These are phyloP conservation scores for Belgica antarctica DNA, from an alignment of 2,888 invertebrate genomes.

Conservation along the genomic window DNA sequence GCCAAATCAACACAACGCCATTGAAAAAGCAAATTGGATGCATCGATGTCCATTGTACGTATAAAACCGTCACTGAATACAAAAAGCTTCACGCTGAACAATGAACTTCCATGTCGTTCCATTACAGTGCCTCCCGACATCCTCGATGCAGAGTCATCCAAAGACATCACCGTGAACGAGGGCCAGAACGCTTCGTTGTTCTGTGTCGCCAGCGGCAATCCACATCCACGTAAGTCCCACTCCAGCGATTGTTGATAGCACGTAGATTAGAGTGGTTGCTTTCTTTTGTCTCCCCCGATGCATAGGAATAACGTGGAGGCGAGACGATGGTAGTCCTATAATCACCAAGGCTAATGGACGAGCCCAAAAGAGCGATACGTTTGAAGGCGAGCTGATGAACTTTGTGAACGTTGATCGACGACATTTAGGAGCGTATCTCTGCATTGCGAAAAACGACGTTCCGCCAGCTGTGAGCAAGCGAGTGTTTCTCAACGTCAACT, in stretches of 20 bases:
- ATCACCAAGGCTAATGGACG: conserved; percentile 56
- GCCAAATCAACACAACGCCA: conserved; percentile 73
- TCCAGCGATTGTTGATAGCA: background rate
- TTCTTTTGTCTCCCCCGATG: conserved; percentile 48
- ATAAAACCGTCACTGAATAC: conserved; percentile 1
- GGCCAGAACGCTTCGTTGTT: conserved; percentile 72
- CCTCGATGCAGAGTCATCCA: conserved; percentile 72
- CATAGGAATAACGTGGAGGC: conserved; percentile 61
- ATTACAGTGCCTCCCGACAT: conserved; percentile 77
- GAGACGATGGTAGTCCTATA: conserved; percentile 63
- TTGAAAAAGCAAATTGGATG: conserved; percentile 78
- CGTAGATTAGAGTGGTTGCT: conserved; percentile 15
- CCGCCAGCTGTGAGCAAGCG: conserved; percentile 64
- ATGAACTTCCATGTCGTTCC: conserved; percentile 40
- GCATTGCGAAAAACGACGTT: conserved; percentile 72
- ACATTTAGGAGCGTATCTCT: conserved; percentile 74
- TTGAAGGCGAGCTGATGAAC: conserved; percentile 64
- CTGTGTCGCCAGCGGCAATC: conserved; percentile 72
- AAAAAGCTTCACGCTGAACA: conserved; percentile 16
- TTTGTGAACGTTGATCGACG: conserved; percentile 65
- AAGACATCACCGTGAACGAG: conserved; percentile 70
- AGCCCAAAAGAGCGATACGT: conserved; percentile 56
- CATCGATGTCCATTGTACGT: conserved; percentile 72
- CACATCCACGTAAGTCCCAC: conserved; percentile 58
- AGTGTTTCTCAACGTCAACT: conserved; percentile 29